These are phyloP conservation scores for Lysandra coridon DNA, from an alignment of 2,888 invertebrate species.

Conservation along the genomic window DNA sequence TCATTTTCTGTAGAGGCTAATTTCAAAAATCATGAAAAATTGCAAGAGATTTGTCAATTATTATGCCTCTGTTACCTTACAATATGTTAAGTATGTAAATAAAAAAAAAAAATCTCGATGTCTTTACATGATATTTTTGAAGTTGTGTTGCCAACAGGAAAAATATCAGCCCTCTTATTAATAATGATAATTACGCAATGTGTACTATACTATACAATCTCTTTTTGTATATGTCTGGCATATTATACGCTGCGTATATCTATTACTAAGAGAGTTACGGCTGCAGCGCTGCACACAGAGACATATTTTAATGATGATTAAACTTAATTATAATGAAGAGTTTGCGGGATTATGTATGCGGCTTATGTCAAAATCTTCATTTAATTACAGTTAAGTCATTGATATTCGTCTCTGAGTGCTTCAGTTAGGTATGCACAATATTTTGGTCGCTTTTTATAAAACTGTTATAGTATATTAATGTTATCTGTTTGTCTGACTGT, in stretches of 20 bases:
- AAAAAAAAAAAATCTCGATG: neutral
- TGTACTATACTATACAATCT: neutral
- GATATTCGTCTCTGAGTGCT: neutral
- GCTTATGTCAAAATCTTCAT: too few relatives aligned
- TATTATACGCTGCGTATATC: too few relatives aligned
- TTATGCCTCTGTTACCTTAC: conserved; percentile 21
- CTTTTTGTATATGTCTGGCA: too few relatives aligned
- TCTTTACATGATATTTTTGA: conserved; percentile 16
- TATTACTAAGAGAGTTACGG: too few relatives aligned
- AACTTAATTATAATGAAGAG: too few relatives aligned
- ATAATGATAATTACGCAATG: neutral
- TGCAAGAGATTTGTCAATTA: conserved; percentile 24
- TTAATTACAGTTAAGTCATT: too few relatives aligned
- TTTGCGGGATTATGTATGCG: too few relatives aligned
- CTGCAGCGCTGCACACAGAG: too few relatives aligned
- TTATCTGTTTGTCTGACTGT: conserved; percentile 2
- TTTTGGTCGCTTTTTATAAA: conserved; percentile 15
- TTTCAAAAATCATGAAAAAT: conserved; percentile 13
- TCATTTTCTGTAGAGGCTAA: conserved; percentile 29
- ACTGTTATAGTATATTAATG: conserved; percentile 6
- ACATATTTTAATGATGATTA: too few relatives aligned
- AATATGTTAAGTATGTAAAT: conserved; percentile 24
- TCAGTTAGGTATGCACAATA: neutral
- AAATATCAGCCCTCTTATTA: neutral
- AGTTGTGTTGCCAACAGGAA: conserved; percentile 28